Evolutionary conservation across 2,113 vertebrate genomes (phyloP).

Genomic region (Elephantulus edwardii): DNA sequence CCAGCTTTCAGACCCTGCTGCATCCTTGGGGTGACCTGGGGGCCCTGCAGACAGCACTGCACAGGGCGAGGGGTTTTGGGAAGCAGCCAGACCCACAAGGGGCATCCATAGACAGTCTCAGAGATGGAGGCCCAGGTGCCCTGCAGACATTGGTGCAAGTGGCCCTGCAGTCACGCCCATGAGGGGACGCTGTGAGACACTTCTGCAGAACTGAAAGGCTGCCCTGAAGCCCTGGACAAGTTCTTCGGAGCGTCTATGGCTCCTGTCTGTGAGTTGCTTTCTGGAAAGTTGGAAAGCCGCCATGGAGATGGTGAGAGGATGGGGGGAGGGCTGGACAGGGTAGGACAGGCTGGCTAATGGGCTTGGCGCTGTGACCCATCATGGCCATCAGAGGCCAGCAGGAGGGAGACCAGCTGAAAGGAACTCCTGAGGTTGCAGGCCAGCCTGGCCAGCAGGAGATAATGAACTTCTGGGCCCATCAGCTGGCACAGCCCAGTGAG

Average conservation of each 20-base stretch:
- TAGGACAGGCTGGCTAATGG: not conserved
- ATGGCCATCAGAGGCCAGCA: not conserved
- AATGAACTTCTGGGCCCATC: not conserved
- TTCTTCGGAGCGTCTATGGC: no score
- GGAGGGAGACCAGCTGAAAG: not conserved
- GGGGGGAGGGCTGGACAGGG: not conserved
- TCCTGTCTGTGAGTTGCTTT: fast-evolving
- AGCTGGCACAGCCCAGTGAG: not conserved
- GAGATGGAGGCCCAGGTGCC: not conserved
- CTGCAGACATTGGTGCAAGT: fast-evolving
- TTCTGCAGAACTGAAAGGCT: not conserved
- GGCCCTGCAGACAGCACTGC: not conserved
- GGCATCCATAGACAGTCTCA: fast-evolving
- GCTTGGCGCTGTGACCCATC: fast-evolving
- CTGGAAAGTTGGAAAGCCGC: not conserved
- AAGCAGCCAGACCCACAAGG: fast-evolving
- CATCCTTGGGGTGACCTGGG: not conserved
- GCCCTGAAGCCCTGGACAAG: no score
- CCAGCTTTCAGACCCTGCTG: fast-evolving
- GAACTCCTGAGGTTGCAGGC: not conserved
- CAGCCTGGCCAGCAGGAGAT: not conserved
- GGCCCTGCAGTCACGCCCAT: not conserved
- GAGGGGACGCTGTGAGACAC: not conserved
- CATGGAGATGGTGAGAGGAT: not conserved
- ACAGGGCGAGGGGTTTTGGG: not conserved